Evolutionary conservation across 2,113 vertebrate genomes (phyloP), one percentile per base, ranked within the genome.

Genomic region (Phoxinus phoxinus): DNA sequence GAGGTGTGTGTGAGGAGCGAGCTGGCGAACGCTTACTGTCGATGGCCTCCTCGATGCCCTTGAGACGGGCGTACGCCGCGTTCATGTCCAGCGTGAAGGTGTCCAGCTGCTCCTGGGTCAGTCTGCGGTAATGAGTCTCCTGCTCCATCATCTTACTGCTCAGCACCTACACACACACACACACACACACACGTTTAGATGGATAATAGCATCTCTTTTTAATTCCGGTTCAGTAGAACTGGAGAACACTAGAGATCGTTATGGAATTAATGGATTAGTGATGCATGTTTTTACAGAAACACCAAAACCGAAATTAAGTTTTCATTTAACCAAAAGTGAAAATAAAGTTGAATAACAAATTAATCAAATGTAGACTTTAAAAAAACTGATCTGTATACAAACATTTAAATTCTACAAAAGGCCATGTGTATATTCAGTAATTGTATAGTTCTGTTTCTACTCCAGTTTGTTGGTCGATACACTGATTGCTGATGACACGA

Each of bases 31-130:
- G 90, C 97, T 96, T 92, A 99, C 98, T 98, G 92, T 99, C 96
- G 0, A 99, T 96, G 48, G 98, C 97, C 88, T 99, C 96, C 87
- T 99, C 98, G 2, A 99, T 96, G 3, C 97, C 98, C 86, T 98
- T 96, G 71, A 99, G 95, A 69, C 97, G 91, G 63, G 97, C 96
- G 0, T 97, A 98, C 61, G 98, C 98, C 1, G 96, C 94, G 88
- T 98, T 99, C 89, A 99, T 97, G 53, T 99, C 97, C 94, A 98
- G 84, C 11, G 97, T 99, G 92, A 99, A 99, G 93, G 94, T 96
- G 88, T 99, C 97, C 0, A 99, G 93, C 90, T 99, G 98, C 19
- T 99, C 97, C 93, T 99, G 98, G 76, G 92, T 95, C 72, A 96
- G 95, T 85, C 96, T 96, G n/a, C 95, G 94, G 88, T 96, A 97